Evolutionary conservation across 1,140 invertebrate genomes (phyloP).

Genomic region (Paramacrobiotus metropolitanus): DNA sequence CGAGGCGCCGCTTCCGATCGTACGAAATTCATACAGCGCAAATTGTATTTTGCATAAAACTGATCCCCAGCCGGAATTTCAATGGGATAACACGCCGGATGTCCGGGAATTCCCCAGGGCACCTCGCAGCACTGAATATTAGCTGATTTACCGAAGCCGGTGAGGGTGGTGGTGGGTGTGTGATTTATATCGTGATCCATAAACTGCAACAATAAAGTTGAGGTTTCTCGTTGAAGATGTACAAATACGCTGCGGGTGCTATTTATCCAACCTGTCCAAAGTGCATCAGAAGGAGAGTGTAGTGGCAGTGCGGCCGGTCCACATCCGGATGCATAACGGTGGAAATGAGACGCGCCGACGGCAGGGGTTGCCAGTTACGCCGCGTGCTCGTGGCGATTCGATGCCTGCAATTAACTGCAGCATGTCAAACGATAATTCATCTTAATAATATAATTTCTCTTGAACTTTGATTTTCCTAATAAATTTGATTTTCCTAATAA

Average conservation of each 20-base stretch:
- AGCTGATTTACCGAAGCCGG: background rate
- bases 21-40: conserved; percentile 44
- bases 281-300: conserved; percentile 1
- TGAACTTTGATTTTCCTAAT: background rate
- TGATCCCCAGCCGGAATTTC: conserved; percentile 19
- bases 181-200: conserved; percentile 74
- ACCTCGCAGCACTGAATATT: conserved; percentile 42
- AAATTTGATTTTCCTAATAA: background rate
- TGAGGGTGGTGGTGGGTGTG: conserved; percentile 48
- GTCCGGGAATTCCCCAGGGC: conserved; percentile 31
- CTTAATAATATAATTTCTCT: background rate
- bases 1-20: conserved; percentile 53
- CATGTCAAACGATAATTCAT: background rate
- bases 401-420: background rate
- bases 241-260: too few species aligned
- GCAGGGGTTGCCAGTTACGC: background rate
- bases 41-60: conserved; percentile 19
- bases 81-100: conserved; percentile 39
- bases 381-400: background rate
- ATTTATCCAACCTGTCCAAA: conserved; percentile 4
- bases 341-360: background rate
- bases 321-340: background rate
- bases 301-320: conserved; percentile 1
- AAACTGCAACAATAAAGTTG: conserved; percentile 46
- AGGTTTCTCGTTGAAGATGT: too few species aligned